Evolutionary conservation across 2,113 vertebrate species (phyloP).

Genomic region (Bagarius yarrelli): DNA sequence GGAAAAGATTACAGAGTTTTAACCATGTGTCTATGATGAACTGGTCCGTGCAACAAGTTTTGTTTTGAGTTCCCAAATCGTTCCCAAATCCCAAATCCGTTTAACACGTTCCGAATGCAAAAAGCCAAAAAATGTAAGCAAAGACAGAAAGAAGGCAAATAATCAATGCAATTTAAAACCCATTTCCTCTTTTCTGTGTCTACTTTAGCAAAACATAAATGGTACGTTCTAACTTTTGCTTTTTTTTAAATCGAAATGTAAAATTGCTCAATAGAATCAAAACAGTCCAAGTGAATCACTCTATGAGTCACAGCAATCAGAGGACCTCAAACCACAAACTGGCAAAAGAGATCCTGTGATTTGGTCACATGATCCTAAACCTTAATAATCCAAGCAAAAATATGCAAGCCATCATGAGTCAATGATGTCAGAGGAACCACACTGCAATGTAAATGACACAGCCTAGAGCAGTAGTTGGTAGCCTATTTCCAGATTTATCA

Average conservation of each 20-base stretch:
- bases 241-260: neutral
- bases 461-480: constrained; percentile 49
- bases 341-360: constrained; percentile 63
- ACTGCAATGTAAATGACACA: constrained; percentile 56
- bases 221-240: neutral
- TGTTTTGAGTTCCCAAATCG: constrained; percentile 2
- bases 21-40: constrained; percentile 2
- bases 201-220: neutral
- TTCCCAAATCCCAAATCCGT: too few species aligned
- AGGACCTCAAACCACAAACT: constrained; percentile 33
- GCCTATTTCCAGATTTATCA: constrained; percentile 25
- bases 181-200: neutral
- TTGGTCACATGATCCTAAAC: constrained; percentile 54
- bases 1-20: constrained; percentile 22
- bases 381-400: constrained; percentile 43
- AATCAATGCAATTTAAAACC: neutral
- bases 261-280: neutral
- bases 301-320: constrained; percentile 16
- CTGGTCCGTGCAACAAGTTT: neutral
- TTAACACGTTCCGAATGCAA: neutral
- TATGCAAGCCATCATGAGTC: constrained; percentile 43
- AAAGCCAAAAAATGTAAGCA: neutral
- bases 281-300: neutral
- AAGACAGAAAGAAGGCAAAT: neutral
- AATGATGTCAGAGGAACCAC: constrained; percentile 57